These are phyloP conservation scores for Poeciliopsis presidionis DNA, from an alignment of 2,797 vertebrate species.

Conservation along the genomic window DNA sequence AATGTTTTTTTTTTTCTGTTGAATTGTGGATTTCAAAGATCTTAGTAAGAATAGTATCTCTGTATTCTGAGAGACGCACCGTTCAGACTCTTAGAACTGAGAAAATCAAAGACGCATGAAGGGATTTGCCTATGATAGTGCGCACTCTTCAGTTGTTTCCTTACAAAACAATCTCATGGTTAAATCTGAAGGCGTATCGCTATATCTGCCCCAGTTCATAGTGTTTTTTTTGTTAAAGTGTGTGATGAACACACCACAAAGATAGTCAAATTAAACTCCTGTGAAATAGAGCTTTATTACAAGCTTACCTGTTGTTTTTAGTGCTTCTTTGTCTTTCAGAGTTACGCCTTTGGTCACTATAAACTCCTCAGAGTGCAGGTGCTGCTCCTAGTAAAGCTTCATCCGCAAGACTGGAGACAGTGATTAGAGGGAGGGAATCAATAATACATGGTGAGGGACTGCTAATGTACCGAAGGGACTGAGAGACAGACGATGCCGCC, in stretches of 20 bases:
- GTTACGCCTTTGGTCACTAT: slow-evolving; percentile 30
- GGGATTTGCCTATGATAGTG: background rate
- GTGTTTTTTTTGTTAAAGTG: background rate
- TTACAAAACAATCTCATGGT: background rate
- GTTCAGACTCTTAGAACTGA: background rate
- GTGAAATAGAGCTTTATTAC: background rate
- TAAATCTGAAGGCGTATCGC: background rate
- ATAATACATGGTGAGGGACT: slow-evolving; percentile 84
- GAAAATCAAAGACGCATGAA: background rate
- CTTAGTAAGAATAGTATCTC: background rate
- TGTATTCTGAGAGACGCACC: background rate
- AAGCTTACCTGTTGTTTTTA: slow-evolving; percentile 38
- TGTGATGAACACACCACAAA: background rate
- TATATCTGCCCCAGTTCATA: background rate
- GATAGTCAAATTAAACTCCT: background rate
- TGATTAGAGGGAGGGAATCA: slow-evolving; percentile 80
- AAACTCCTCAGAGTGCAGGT: slow-evolving; percentile 59
- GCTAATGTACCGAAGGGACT: slow-evolving; percentile 83
- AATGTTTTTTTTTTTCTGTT: background rate
- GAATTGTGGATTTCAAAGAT: background rate
- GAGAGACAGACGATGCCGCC: slow-evolving; percentile 64
- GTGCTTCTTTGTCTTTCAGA: slow-evolving; percentile 26
- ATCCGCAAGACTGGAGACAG: slow-evolving; percentile 75
- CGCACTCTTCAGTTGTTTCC: background rate
- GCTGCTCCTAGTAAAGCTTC: slow-evolving; percentile 66